Evolutionary conservation across 2,888 invertebrate species (phyloP).

Genomic region (Troides aeacus): DNA sequence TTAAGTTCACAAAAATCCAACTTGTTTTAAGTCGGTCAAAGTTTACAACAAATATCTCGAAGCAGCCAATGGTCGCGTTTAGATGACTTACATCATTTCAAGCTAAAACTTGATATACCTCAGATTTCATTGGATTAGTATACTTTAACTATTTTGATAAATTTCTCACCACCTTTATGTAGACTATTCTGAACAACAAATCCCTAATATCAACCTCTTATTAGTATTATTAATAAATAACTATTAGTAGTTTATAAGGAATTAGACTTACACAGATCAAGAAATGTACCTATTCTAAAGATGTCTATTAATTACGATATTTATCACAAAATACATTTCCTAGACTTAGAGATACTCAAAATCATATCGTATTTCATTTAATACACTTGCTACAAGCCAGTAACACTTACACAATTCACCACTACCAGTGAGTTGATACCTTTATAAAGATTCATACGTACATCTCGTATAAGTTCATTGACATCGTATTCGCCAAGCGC

Average conservation of each 20-base stretch:
- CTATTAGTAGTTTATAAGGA: too few species aligned
- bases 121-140: too few species aligned
- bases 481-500: constrained; percentile 68
- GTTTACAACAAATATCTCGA: constrained; percentile 8
- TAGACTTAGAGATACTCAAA: background rate
- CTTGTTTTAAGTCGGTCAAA: constrained; percentile 16
- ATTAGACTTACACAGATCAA: too few species aligned
- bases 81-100: background rate
- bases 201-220: too few species aligned
- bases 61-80: background rate
- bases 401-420: constrained; percentile 11
- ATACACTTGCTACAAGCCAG: background rate
- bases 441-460: constrained; percentile 39
- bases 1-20: constrained; percentile 17
- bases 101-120: background rate
- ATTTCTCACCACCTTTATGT: too few species aligned
- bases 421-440: constrained; percentile 14
- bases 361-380: background rate
- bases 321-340: background rate
- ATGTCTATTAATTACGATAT: background rate
- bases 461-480: constrained; percentile 59
- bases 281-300: too few species aligned
- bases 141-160: too few species aligned
- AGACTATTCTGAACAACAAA: too few species aligned
- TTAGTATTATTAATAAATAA: too few species aligned